These are phyloP conservation scores for Pammene fasciana DNA, from an alignment of 2,888 invertebrate species.

Conservation along the genomic window DNA sequence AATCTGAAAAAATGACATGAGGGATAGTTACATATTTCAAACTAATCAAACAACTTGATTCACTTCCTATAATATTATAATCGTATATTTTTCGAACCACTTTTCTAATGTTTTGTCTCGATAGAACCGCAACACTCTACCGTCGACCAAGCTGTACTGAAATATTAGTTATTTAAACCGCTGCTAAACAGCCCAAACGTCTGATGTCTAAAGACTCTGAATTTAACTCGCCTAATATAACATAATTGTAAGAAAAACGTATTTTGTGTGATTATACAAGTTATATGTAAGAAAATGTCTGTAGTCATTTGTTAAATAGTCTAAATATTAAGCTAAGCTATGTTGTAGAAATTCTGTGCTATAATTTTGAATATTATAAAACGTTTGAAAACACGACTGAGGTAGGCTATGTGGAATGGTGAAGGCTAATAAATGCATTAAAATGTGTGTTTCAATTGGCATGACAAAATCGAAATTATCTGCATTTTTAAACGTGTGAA, in stretches of 20 bases:
- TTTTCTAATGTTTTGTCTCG: conserved; percentile 10
- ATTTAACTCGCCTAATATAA: conserved; percentile 29
- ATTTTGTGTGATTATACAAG: conserved; percentile 36
- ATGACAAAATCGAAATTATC: too few species aligned
- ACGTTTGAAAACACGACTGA: neutral
- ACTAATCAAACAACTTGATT: too few species aligned
- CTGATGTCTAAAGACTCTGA: conserved; percentile 8
- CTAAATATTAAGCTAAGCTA: neutral
- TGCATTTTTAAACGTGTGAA: too few species aligned
- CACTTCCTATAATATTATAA: too few species aligned
- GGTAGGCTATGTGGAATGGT: neutral
- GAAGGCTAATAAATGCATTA: neutral
- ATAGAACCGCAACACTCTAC: conserved; percentile 1
- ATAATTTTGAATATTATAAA: neutral
- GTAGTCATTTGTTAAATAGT: conserved; percentile 24
- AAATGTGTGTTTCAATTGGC: too few species aligned
- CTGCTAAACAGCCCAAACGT: neutral
- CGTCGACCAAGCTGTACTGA: conserved; percentile 32
- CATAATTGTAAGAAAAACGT: conserved; percentile 16
- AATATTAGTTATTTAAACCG: neutral
- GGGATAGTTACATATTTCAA: too few species aligned
- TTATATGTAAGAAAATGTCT: conserved; percentile 5
- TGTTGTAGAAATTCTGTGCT: neutral
- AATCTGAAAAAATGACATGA: too few species aligned
- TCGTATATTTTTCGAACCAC: neutral